phyloP scores from a whole-genome alignment of 2,113 vertebrate species.

The Caranx ignobilis region DNA sequence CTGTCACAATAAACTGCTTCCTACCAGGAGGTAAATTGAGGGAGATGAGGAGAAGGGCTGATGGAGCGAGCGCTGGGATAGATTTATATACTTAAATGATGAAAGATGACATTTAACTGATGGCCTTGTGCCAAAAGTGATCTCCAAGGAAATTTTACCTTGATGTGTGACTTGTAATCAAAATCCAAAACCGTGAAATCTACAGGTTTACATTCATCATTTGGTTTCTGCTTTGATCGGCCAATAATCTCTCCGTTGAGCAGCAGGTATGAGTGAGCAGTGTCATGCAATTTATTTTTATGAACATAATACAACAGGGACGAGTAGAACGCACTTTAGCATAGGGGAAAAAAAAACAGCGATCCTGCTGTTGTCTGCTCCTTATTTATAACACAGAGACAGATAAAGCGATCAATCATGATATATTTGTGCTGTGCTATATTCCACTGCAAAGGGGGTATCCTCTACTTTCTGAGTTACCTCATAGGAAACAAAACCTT shows the following conservation, averaged over 20 bases:
- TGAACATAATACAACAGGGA: constrained; percentile 13
- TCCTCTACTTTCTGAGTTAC: neutral
- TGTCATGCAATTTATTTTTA: constrained; percentile 41
- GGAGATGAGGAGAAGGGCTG: constrained; percentile 24
- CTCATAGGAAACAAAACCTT: constrained; percentile 25
- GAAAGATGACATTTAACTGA: constrained; percentile 43
- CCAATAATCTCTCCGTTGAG: constrained; percentile 25
- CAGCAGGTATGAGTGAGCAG: constrained; percentile 35
- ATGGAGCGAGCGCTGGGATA: constrained; percentile 16
- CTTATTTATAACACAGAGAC: constrained; percentile 36
- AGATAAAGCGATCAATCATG: constrained; percentile 42
- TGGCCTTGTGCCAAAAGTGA: constrained; percentile 38
- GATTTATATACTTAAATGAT: constrained; percentile 48
- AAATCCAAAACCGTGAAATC: constrained; percentile 35
- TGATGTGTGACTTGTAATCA: constrained; percentile 42
- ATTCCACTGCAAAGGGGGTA: constrained; percentile 7
- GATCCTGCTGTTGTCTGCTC: neutral
- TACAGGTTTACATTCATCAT: constrained; percentile 51
- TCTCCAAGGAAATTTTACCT: constrained; percentile 40
- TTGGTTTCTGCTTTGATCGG: constrained; percentile 15
- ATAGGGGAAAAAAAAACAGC: neutral
- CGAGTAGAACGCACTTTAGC: neutral
- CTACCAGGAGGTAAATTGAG: constrained; percentile 40
- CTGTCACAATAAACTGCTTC: constrained; percentile 42
- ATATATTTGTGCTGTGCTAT: constrained; percentile 23